Conservation (phyloP, 1,140 invertebrate genomes). For the Formica exsecta region DNA sequence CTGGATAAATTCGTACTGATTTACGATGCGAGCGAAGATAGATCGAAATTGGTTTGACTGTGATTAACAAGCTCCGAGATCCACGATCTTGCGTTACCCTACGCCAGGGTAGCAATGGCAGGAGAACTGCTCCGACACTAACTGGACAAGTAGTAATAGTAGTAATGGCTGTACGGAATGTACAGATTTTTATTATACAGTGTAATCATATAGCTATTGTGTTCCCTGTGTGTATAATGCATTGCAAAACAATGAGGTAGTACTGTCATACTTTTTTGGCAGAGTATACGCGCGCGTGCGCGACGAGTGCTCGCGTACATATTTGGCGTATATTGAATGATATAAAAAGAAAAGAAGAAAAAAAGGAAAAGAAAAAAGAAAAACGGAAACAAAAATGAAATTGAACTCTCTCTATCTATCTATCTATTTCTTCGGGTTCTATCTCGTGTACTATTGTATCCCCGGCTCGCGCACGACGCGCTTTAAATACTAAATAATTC, state of each 20-base stretch:
- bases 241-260: constrained; percentile 83
- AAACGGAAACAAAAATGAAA: constrained; percentile 34
- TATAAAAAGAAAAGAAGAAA: constrained; percentile 15
- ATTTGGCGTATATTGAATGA: constrained; percentile 25
- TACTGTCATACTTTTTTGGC: constrained; percentile 81
- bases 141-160: constrained; percentile 63
- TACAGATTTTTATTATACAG: constrained; percentile 68
- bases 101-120: constrained; percentile 66
- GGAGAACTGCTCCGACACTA: constrained; percentile 65
- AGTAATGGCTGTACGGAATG: constrained; percentile 74
- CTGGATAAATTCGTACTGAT: constrained; percentile 2
- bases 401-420: neutral
- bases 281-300: constrained; percentile 65
- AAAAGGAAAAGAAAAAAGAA: neutral
- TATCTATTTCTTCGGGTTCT: neutral
- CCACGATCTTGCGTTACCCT: constrained; percentile 55
- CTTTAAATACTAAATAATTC: constrained; percentile 82
- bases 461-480: constrained; percentile 44
- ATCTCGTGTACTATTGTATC: constrained; percentile 52
- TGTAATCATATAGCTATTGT: constrained; percentile 66
- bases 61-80: constrained; percentile 47
- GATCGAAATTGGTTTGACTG: neutral
- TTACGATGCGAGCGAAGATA: neutral
- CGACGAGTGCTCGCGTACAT: constrained; percentile 29
- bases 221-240: constrained; percentile 72